Evolutionary conservation across 2,113 vertebrate species (phyloP), one percentile per base, ranked within the genome.

Genomic region (Rostratula benghalensis): DNA sequence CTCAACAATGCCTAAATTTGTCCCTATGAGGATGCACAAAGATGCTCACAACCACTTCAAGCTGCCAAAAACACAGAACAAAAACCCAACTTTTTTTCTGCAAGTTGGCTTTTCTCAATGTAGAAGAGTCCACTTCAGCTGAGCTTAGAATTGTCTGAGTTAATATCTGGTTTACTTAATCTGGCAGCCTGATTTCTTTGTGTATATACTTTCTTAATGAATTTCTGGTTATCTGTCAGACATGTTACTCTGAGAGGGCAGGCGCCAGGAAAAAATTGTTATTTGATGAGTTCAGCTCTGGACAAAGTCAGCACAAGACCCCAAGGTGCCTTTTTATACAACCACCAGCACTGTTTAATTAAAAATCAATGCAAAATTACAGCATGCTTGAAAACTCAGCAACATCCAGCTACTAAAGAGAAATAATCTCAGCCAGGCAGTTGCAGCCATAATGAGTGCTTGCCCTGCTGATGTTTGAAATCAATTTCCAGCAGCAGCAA

Each of bases 331-430:
- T 83, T 61, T 73, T 71, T 74, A 45, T 43, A 77, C 27, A 48
- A 53, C 27, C 82, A 83, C 54, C 82, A 81, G 76, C 31, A 43
- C 20, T 28, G 35, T 46, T 94, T 86, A 82, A 86, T 83, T 94
- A 90, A 92, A 96, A 96, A 94, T 63, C 91, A 81, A n/a, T 76
- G 57, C 50, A 35, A 94, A 83, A 90, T 81, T 86, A 63, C 63
- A 81, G 25, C 79, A 54, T n/a, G 37, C 45, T 51, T 83, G 57
- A 80, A 93, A 90, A 86, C 21, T 69, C 89, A 94, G 50, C 70
- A 76, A 35, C 15, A 7, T 69, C 63, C 63, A 64, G 10, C 37
- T 23, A 33, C 84, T 67, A 20, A 24, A 78, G 35, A 74, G 76
- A 61, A 94, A 41, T 22, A 39, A 77, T 65, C n/a, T 41, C 86